Conservation (phyloP, 2,888 invertebrate genomes). For the Galeopsomyia nigrocyanea region DNA sequence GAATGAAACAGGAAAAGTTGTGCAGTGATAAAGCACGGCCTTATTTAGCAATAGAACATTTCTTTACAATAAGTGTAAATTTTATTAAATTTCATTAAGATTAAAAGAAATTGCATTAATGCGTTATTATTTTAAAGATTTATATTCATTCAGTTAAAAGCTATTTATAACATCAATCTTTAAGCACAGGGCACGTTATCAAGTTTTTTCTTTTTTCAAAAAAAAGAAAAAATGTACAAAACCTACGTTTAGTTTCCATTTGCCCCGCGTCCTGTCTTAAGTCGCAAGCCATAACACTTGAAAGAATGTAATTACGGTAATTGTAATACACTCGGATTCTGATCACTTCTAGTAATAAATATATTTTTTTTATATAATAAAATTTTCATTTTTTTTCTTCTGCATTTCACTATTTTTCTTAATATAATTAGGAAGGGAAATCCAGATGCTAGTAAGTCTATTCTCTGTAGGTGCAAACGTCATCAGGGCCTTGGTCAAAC, state of each 20-base stretch:
- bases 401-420: constrained; percentile 7
- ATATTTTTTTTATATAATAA: constrained; percentile 39
- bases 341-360: constrained; percentile 41
- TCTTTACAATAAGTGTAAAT: constrained; percentile 21
- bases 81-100: constrained; percentile 3
- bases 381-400: constrained; percentile 12
- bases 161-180: constrained; percentile 5
- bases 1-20: constrained; percentile 8
- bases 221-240: constrained; percentile 22
- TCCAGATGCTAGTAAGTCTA: too few relatives aligned
- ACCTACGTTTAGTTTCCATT: constrained; percentile 32
- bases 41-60: constrained; percentile 43
- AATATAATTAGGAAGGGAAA: too few relatives aligned
- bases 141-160: too few relatives aligned
- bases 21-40: constrained; percentile 39
- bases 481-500: too few relatives aligned
- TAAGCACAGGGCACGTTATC: constrained; percentile 30
- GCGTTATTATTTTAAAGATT: too few relatives aligned
- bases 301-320: constrained; percentile 32
- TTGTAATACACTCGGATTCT: constrained; percentile 37
- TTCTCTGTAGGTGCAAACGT: too few relatives aligned
- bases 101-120: too few relatives aligned
- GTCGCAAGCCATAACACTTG: constrained; percentile 22
- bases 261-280: constrained; percentile 36
- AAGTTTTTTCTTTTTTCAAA: constrained; percentile 35